Base-by-base conservation (phyloP, 1,140 invertebrate species). In the Muscidifurax raptorellus region DNA sequence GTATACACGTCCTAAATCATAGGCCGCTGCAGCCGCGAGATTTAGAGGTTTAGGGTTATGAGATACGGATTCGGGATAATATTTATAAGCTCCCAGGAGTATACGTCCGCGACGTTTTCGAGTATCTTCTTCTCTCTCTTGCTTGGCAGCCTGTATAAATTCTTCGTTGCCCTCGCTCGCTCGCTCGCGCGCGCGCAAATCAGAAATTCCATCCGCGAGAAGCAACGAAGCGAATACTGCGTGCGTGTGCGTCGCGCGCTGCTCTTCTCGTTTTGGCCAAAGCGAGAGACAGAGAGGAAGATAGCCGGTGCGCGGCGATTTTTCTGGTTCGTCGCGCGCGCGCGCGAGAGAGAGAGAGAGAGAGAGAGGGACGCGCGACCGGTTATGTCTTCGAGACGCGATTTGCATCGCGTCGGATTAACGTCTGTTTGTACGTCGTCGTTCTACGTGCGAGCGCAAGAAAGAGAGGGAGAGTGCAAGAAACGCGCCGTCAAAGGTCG, bases 331-430 rank as follows among this genome's bases (percentile, higher is more conserved):
- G 83, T 40, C 72, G 66, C 85, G n/a, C n/a, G n/a, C n/a, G n/a
- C n/a, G n/a, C n/a, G n/a, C n/a, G n/a, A n/a, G n/a, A n/a, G n/a
- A n/a, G n/a, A n/a, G n/a, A n/a, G n/a, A n/a, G n/a, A n/a, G n/a
- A n/a, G n/a, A n/a, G n/a, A n/a, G 84, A 86, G 22, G 44, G 27
- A 15, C 71, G 71, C 71, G 83, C 47, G 81, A 85, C 86, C 86
- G 88, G 87, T 88, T 86, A 86, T 88, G 85, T 86, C 82, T 86
- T 72, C 44, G 32, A 28, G 27, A 80, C 78, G 87, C 87, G 86
- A 90, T 90, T 89, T 88, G 87, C 88, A 89, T 89, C 88, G 86
- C 85, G 88, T 88, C 87, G 87, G 88, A 90, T 90, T 90, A 90
- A 88, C 87, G 87, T 89, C 88, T 86, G 80, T 86, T 86, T 78